These are phyloP conservation scores for Labia minor DNA, from an alignment of 2,888 invertebrate species.

Conservation along the genomic window DNA sequence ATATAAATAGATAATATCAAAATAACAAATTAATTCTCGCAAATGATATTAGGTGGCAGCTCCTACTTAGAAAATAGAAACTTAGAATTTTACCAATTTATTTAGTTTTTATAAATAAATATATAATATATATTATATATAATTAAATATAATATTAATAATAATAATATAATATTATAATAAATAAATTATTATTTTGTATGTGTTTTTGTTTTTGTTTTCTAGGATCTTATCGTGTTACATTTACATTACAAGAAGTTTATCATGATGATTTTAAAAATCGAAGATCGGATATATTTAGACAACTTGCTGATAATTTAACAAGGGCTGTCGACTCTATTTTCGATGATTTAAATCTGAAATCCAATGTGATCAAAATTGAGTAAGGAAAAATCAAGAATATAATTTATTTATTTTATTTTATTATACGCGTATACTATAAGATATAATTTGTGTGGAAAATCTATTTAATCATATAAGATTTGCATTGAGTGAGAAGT, in stretches of 20 bases:
- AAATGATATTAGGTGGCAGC: too few relatives aligned
- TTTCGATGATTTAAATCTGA: constrained; percentile 43
- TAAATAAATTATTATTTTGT: not conserved
- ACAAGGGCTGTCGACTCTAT: constrained; percentile 48
- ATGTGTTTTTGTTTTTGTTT: not conserved
- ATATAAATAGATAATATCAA: too few relatives aligned
- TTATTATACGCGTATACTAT: too few relatives aligned
- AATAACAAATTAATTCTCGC: too few relatives aligned
- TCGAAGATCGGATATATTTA: constrained; percentile 48
- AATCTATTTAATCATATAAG: too few relatives aligned
- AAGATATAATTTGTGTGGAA: too few relatives aligned
- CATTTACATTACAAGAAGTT: constrained; percentile 51
- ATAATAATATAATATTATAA: not conserved
- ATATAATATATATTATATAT: not conserved
- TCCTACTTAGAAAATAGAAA: too few relatives aligned
- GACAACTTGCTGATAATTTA: constrained; percentile 46
- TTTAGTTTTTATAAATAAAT: too few relatives aligned
- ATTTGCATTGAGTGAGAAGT: too few relatives aligned
- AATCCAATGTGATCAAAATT: constrained; percentile 54
- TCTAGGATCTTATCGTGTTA: constrained; percentile 42
- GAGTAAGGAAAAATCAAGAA: constrained; percentile 62
- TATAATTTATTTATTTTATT: too few relatives aligned
- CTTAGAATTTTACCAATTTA: too few relatives aligned
- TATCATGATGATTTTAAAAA: constrained; percentile 47
- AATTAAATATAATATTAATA: not conserved